phyloP scores from a whole-genome alignment of 2,797 vertebrate species.

The Staurois parvus region DNA sequence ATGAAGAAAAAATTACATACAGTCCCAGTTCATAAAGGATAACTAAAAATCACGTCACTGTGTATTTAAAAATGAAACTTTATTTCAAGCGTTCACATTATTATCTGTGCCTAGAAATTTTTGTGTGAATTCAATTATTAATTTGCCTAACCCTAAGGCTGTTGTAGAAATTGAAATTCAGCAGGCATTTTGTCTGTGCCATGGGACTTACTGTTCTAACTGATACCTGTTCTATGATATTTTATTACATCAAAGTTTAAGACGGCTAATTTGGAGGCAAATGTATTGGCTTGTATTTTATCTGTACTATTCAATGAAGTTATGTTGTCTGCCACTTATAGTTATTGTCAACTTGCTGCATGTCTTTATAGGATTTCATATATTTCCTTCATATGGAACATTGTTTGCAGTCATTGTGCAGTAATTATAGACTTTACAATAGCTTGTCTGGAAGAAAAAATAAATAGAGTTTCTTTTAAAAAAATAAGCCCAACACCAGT shows the following conservation, averaged over 20 bases:
- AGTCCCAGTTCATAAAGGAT: background rate
- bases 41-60: constrained; percentile 5
- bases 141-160: background rate
- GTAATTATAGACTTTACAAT: too few relatives aligned
- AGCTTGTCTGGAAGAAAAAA: too few relatives aligned
- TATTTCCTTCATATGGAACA: too few relatives aligned
- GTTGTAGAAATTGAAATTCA: background rate
- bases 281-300: background rate
- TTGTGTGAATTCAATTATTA: background rate
- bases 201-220: background rate
- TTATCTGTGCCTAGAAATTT: background rate
- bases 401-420: too few relatives aligned
- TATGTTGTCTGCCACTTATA: too few relatives aligned
- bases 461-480: too few relatives aligned
- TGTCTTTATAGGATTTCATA: too few relatives aligned
- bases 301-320: too few relatives aligned
- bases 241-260: background rate
- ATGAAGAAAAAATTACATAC: background rate
- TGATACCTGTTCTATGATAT: background rate
- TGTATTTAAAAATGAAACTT: background rate
- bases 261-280: background rate
- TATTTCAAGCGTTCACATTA: background rate
- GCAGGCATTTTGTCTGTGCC: background rate
- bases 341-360: too few relatives aligned
- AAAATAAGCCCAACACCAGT: too few relatives aligned